Conservation (phyloP, 2,113 vertebrate species). For the Petroica traversi region DNA sequence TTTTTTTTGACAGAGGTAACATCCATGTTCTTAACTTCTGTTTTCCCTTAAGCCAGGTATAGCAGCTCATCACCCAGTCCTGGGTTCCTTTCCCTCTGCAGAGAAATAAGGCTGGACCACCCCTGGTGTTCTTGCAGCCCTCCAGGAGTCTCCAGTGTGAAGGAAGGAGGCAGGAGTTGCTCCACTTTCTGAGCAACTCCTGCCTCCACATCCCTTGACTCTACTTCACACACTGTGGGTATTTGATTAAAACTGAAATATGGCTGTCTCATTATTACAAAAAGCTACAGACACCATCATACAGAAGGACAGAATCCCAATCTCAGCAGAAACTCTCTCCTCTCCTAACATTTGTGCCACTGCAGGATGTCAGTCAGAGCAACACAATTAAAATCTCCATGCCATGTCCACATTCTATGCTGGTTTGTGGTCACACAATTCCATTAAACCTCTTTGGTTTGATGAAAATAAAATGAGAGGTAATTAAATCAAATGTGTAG, state of each 20-base stretch:
- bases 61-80: background rate
- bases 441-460: background rate
- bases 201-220: background rate
- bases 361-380: background rate
- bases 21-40: background rate
- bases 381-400: background rate
- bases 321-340: background rate
- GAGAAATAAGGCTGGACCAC: background rate
- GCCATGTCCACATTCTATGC: background rate
- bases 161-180: too few species aligned
- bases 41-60: background rate
- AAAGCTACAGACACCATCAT: background rate
- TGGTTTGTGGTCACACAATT: background rate
- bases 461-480: background rate
- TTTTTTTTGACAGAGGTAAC: background rate
- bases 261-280: background rate
- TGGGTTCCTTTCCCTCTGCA: background rate
- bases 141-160: background rate
- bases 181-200: background rate
- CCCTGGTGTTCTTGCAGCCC: background rate
- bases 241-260: background rate
- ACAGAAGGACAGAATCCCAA: background rate
- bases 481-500: background rate
- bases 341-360: background rate
- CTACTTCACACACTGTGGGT: background rate